Evolutionary conservation across 92 coral and sea anemone species (phyloP).

Genomic region (Epizoanthus stellaris): DNA sequence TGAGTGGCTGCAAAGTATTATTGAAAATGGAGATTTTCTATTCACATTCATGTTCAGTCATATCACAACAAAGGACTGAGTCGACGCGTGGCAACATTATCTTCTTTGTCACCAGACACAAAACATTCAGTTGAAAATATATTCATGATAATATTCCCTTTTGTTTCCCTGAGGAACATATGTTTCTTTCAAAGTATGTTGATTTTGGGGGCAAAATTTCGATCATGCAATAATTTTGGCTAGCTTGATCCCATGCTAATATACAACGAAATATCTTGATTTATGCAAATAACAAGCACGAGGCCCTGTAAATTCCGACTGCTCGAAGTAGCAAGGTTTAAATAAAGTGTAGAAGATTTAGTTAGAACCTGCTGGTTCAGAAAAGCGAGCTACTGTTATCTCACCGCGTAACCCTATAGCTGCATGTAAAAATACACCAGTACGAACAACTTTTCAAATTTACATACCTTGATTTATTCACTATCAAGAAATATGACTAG

Average conservation of each 20-base stretch:
- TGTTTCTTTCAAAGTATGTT: background rate
- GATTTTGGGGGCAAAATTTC: background rate
- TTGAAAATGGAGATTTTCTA: background rate
- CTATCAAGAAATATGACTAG: background rate
- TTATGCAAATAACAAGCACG: too few relatives aligned
- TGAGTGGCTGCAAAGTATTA: too few relatives aligned
- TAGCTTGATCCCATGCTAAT: too few relatives aligned
- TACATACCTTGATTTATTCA: background rate
- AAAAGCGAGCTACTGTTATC: too few relatives aligned
- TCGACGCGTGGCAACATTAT: conserved; percentile 14
- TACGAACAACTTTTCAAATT: background rate
- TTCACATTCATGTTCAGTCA: conserved; percentile 9
- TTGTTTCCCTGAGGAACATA: conserved; percentile 9
- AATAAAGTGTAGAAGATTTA: too few relatives aligned
- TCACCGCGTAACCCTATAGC: too few relatives aligned
- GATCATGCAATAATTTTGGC: background rate
- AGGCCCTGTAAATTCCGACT: too few relatives aligned
- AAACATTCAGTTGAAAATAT: conserved; percentile 21
- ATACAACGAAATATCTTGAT: too few relatives aligned
- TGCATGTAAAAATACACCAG: background rate
- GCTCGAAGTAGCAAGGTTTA: too few relatives aligned
- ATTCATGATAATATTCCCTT: background rate
- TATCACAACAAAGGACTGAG: conserved; percentile 5
- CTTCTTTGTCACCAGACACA: background rate
- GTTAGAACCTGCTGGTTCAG: too few relatives aligned